Evolutionary conservation across 2,888 invertebrate species (phyloP), one percentile per base, ranked within the genome.

Genomic region (Nycteola revayana): DNA sequence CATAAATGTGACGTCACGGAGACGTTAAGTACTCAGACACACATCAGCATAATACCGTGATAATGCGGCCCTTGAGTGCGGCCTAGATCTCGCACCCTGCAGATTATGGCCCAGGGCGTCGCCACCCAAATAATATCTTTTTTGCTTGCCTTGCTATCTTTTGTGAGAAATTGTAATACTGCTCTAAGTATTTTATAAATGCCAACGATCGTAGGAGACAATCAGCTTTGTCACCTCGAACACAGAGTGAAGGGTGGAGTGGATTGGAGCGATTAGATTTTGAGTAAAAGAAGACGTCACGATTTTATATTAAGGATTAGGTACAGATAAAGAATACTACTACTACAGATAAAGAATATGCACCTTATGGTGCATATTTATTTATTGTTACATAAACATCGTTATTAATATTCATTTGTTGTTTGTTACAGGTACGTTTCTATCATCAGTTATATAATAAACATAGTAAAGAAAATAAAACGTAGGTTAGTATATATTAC

Each of bases 31-130:
- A 61, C 63, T 60, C 60, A 62, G 68, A 58, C 68, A 68, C 76
- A 72, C 79, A 83, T 86, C 82, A 84, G 81, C 83, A 85, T 85
- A 85, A 85, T 86, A 61, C 78, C 66, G 69, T 66, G 77, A 80
- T 86, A 86, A 87, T 86, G 78, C 74, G 67, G 68, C 76, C 60
- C 77, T 84, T 65, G 75, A 86, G 72, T 68, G 70, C 69, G 75
- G 67, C 75, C 75, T 64, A 66, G 75, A 71, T 67, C 70, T 63
- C 70, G 69, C 61, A 53, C 72, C 73, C 81, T 85, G 85, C 61
- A 76, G 83, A 81, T 86, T 85, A 86, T 80, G 60, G 75, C 72
- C 72, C 68, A 51, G 51, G 53, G 63, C 59, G 66, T 67, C 62
- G 60, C 49, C 67, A 59, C 71, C 69, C 70, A 70, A 81, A 80